Conservation (phyloP, 2,113 vertebrate genomes). For the Leiothrix lutea region DNA sequence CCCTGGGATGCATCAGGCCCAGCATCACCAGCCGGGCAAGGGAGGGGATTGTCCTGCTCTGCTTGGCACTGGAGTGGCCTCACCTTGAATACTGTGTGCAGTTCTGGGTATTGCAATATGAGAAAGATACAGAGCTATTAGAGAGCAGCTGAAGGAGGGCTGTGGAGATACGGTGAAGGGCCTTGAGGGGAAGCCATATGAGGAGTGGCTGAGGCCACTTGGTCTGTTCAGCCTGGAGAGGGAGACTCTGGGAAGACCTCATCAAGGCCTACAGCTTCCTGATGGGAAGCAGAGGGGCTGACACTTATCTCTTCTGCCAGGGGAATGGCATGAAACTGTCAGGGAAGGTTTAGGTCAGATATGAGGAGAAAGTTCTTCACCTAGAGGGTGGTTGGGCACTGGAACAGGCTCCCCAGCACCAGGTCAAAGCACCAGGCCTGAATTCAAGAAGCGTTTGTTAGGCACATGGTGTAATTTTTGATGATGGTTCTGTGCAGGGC, state of each 20-base stretch:
- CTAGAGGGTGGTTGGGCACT: background rate
- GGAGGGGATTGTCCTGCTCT: background rate
- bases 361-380: background rate
- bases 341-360: background rate
- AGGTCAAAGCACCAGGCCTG: background rate
- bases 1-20: background rate
- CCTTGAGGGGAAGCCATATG: background rate
- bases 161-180: background rate
- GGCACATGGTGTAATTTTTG: background rate
- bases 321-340: background rate
- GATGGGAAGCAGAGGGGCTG: too few species aligned
- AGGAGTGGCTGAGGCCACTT: background rate
- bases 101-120: background rate
- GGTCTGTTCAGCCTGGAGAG: background rate
- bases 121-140: background rate
- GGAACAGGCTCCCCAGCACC: background rate
- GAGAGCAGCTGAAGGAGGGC: background rate
- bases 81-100: background rate
- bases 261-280: background rate
- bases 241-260: background rate
- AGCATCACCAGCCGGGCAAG: accelerated
- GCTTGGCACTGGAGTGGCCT: background rate
- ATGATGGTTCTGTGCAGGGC: background rate
- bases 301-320: accelerated
- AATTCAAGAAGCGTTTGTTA: background rate